Conservation (phyloP, 1,140 invertebrate genomes). For the Antheraea pernyi region DNA sequence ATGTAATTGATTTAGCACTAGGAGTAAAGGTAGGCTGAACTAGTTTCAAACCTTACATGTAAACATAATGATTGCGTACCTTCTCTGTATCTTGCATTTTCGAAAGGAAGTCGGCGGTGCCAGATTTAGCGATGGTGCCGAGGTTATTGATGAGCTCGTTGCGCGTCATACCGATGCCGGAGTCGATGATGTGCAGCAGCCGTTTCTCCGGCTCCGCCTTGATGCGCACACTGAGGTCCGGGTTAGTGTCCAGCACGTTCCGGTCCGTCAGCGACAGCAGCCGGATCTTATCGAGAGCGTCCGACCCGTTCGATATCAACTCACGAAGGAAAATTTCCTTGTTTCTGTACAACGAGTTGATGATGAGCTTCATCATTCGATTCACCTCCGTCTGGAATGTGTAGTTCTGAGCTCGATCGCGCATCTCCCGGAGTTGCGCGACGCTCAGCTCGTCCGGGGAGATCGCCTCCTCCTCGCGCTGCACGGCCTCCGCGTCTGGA, state of each 20-base stretch:
- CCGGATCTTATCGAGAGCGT: conserved; percentile 97
- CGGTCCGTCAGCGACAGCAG: conserved; percentile 94
- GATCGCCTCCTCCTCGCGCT: conserved; percentile 97
- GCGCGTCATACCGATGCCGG: conserved; percentile 99
- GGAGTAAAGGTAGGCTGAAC: too few species aligned
- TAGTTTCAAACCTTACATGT: too few species aligned
- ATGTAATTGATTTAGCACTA: too few species aligned
- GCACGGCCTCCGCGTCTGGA: conserved; percentile 87
- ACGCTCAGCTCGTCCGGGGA: conserved; percentile 97
- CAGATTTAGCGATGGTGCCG: conserved; percentile 99
- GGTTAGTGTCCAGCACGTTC: conserved; percentile 86
- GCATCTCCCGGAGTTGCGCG: conserved; percentile 94
- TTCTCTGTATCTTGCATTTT: conserved; percentile 90
- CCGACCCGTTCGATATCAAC: conserved; percentile 97
- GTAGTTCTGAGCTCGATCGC: conserved; percentile 95
- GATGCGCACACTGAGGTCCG: conserved; percentile 95
- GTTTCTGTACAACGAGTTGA: conserved; percentile 98
- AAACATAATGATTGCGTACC: conserved; percentile 20
- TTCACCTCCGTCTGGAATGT: conserved; percentile 98
- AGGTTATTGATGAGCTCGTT: conserved; percentile 97
- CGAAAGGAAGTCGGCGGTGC: conserved; percentile 97
- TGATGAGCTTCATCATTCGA: conserved; percentile 99
- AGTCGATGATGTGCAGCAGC: conserved; percentile 96
- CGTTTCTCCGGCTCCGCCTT: conserved; percentile 98
- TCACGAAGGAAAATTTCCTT: conserved; percentile 99